Conservation (phyloP, 2,797 vertebrate genomes). For the Halcyon chelicuti region DNA sequence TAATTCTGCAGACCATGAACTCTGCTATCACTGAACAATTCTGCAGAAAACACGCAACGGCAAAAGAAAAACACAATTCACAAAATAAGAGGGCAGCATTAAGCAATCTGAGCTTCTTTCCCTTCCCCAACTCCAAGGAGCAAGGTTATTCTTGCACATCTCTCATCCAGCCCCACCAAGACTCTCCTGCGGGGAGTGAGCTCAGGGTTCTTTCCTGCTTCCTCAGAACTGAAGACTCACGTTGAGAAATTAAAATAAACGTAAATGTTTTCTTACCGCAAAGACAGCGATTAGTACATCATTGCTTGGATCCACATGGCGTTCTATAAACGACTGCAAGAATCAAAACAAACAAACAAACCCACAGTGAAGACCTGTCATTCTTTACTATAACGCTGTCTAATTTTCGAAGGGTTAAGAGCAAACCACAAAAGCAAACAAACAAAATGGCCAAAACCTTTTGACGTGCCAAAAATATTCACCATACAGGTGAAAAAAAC, state of each 20-base stretch:
- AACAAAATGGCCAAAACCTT: not conserved
- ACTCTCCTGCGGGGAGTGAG: not conserved
- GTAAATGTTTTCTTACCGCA: slow-evolving; percentile 45
- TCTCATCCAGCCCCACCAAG: not conserved
- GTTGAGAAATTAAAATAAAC: not conserved
- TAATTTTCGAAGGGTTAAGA: not conserved
- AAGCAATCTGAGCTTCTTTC: not conserved
- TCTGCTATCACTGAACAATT: not conserved
- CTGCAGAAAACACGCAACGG: not conserved
- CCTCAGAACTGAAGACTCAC: not conserved
- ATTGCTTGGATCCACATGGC: rapidly evolving
- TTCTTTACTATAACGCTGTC: not conserved
- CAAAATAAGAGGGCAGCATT: not conserved
- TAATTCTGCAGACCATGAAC: not conserved
- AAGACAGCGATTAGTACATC: not conserved
- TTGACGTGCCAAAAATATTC: not conserved
- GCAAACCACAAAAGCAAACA: not conserved
- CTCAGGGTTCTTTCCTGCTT: not conserved
- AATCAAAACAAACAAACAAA: not conserved
- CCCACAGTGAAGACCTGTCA: not conserved
- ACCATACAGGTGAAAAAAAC: not conserved
- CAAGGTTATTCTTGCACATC: not conserved
- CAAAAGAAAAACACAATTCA: not conserved
- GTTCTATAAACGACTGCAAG: not conserved
- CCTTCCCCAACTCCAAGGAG: not conserved